Evolutionary conservation across 2,888 invertebrate genomes (phyloP).

Genomic region (Liopterus haemorrhoidalis): DNA sequence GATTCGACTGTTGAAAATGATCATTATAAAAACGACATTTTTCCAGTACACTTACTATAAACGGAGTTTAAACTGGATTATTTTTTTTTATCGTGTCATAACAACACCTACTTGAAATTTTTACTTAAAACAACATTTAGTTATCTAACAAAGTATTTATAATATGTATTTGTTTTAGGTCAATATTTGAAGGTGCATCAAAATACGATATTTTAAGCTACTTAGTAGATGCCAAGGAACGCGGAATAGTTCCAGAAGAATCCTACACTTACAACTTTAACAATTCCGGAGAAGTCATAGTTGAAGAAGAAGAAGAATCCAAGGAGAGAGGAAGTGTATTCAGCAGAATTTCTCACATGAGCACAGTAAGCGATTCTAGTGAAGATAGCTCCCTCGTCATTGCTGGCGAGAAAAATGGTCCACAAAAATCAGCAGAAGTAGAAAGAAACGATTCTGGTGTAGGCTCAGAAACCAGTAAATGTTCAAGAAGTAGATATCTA

Average conservation of each 20-base stretch:
- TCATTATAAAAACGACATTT: no score
- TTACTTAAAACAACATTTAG: no score
- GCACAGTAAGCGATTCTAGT: conserved; percentile 78
- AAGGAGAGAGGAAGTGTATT: conserved; percentile 57
- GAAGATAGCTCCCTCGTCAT: conserved; percentile 71
- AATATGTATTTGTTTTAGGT: conserved; percentile 41
- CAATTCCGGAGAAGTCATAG: conserved; percentile 46
- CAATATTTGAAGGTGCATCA: conserved; percentile 74
- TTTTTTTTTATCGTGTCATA: no score
- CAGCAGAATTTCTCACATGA: conserved; percentile 69
- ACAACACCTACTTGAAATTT: no score
- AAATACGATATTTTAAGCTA: conserved; percentile 87
- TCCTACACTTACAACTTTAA: conserved; percentile 60
- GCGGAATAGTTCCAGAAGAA: conserved; percentile 65
- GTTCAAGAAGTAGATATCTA: conserved; percentile 70
- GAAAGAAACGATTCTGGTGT: conserved; percentile 91
- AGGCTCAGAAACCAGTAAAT: conserved; percentile 85
- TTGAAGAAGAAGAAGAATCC: conserved; percentile 46
- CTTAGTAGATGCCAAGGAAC: conserved; percentile 78
- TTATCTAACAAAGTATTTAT: no score
- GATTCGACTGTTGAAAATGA: no score
- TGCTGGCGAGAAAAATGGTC: conserved; percentile 51
- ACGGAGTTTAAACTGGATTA: no score
- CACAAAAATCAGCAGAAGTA: conserved; percentile 66
- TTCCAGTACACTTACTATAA: no score